Evolutionary conservation across 2,113 vertebrate species (phyloP).

Genomic region (Panthera leo): DNA sequence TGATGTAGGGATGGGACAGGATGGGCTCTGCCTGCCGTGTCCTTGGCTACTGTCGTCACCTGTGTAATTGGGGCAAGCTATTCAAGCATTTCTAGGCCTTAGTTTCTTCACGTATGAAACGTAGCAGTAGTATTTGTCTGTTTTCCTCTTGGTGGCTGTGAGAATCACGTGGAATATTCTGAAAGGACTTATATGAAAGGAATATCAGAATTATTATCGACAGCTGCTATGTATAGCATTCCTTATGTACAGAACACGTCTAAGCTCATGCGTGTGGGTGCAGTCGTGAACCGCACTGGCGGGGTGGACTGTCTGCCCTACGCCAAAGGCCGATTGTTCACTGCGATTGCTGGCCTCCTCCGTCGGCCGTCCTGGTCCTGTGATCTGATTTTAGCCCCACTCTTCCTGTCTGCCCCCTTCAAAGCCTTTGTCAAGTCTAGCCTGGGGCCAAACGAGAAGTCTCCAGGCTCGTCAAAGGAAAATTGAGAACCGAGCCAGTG

Average conservation of each 20-base stretch:
- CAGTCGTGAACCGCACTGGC: fast-evolving
- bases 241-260: neutral
- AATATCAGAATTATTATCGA: neutral
- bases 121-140: neutral
- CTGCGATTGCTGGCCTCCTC: fast-evolving
- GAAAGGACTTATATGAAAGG: neutral
- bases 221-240: neutral
- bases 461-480: neutral
- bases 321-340: neutral
- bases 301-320: neutral
- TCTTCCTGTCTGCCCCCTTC: neutral
- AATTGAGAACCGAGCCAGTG: neutral
- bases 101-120: neutral
- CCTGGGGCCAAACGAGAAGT: neutral
- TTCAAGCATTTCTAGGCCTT: neutral
- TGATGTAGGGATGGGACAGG: neutral
- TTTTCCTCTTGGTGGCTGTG: neutral
- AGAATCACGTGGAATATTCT: neutral
- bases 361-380: neutral
- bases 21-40: neutral
- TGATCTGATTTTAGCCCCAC: neutral
- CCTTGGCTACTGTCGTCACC: neutral
- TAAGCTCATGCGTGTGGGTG: too few relatives aligned
- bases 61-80: neutral
- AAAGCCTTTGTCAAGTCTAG: neutral